These are phyloP conservation scores for Nycticebus coucang DNA, from an alignment of 2,113 vertebrate genomes.

Conservation along the genomic window DNA sequence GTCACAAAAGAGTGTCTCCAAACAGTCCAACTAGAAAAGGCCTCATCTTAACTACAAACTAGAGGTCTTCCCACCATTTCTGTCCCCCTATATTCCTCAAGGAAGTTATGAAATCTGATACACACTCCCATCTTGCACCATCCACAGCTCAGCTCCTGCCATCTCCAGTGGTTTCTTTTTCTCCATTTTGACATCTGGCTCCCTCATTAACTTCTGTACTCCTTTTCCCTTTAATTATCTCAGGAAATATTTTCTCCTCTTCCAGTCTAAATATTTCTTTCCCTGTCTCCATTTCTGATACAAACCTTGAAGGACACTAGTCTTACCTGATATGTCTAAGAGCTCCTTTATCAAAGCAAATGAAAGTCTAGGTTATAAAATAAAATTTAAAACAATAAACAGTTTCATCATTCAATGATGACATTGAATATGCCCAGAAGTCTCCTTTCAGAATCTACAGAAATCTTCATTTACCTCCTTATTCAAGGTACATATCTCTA, in stretches of 20 bases:
- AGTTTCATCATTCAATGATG: conserved; percentile 11
- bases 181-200: not conserved
- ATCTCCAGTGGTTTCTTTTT: not conserved
- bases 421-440: conserved; percentile 16
- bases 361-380: conserved; percentile 29
- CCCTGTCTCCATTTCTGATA: not conserved
- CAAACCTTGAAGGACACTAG: conserved; percentile 19
- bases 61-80: not conserved
- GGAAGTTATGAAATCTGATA: not conserved
- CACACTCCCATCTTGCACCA: not conserved
- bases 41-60: not conserved
- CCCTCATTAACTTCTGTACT: not conserved
- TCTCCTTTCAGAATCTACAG: not conserved
- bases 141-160: not conserved
- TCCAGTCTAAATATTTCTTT: conserved; percentile 14
- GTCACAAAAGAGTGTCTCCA: not conserved
- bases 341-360: conserved; percentile 12
- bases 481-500: not conserved
- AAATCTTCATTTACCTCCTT: conserved; percentile 59
- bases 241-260: conserved; percentile 20
- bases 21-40: not conserved
- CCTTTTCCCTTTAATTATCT: not conserved
- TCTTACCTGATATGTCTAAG: not conserved
- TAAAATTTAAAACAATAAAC: conserved; percentile 28
- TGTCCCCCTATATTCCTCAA: not conserved